Evolutionary conservation across 2,888 invertebrate species (phyloP).

Genomic region (Tuberolachnus salignus): DNA sequence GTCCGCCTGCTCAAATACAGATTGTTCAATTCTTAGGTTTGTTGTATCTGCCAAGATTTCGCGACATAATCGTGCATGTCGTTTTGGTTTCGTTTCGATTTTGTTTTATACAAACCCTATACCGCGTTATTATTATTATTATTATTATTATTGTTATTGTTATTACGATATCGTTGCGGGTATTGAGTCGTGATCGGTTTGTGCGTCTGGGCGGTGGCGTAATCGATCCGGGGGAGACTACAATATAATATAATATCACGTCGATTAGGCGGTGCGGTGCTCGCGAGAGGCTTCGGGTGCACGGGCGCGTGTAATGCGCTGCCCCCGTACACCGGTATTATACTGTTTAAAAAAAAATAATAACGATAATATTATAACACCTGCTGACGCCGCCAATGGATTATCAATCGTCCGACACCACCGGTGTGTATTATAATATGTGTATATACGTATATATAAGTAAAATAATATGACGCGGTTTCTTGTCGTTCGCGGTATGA

Average conservation of each 20-base stretch:
- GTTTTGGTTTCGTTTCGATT: too few species aligned
- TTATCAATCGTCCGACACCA: conserved; percentile 42
- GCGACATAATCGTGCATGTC: too few species aligned
- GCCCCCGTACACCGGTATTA: conserved; percentile 18
- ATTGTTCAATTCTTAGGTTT: too few species aligned
- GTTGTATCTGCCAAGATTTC: too few species aligned
- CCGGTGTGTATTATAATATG: not conserved
- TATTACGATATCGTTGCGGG: not conserved
- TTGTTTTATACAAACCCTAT: too few species aligned
- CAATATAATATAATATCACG: not conserved
- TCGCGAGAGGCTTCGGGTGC: conserved; percentile 39
- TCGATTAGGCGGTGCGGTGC: conserved; percentile 39
- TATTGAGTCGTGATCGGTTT: conserved; percentile 20
- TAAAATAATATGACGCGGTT: too few species aligned
- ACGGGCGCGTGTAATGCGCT: conserved; percentile 50
- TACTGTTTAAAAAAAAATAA: too few species aligned
- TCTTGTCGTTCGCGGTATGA: not conserved
- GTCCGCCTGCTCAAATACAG: too few species aligned
- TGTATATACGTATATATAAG: too few species aligned
- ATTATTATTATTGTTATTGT: not conserved
- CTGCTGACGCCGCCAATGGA: conserved; percentile 49
- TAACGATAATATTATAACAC: conserved; percentile 15
- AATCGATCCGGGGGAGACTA: conserved; percentile 13
- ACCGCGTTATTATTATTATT: too few species aligned
- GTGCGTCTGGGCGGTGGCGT: not conserved